These are phyloP conservation scores for Hyposoter didymator DNA, from an alignment of 2,888 invertebrate species.

Conservation along the genomic window DNA sequence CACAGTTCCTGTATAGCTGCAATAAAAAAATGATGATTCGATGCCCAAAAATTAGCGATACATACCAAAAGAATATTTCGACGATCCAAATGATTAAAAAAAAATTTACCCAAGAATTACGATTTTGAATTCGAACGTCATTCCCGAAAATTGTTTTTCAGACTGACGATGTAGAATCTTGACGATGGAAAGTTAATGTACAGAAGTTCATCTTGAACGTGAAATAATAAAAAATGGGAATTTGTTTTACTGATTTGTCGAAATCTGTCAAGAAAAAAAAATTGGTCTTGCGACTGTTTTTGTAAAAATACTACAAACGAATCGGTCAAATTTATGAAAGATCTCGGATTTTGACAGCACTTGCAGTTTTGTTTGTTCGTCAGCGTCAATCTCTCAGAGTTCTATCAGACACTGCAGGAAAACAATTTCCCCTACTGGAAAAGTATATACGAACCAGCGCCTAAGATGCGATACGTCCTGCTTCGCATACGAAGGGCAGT, in stretches of 20 bases:
- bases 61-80: background rate
- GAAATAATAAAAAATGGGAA: background rate
- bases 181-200: background rate
- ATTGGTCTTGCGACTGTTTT: background rate
- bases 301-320: background rate
- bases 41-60: background rate
- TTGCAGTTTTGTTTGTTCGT: background rate
- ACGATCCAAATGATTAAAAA: no score
- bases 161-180: background rate
- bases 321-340: background rate
- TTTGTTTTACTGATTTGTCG: background rate
- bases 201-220: background rate
- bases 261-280: background rate
- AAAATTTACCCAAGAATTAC: background rate
- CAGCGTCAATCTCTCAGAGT: background rate
- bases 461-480: background rate
- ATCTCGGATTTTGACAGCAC: background rate
- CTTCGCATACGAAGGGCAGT: background rate
- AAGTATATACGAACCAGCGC: background rate
- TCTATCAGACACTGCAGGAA: background rate
- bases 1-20: background rate
- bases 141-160: background rate
- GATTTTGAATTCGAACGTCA: background rate
- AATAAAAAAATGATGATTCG: background rate
- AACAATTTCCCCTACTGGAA: background rate